phyloP scores from a whole-genome alignment of 2,113 vertebrate genomes.

The Forbesichthys agassizii region DNA sequence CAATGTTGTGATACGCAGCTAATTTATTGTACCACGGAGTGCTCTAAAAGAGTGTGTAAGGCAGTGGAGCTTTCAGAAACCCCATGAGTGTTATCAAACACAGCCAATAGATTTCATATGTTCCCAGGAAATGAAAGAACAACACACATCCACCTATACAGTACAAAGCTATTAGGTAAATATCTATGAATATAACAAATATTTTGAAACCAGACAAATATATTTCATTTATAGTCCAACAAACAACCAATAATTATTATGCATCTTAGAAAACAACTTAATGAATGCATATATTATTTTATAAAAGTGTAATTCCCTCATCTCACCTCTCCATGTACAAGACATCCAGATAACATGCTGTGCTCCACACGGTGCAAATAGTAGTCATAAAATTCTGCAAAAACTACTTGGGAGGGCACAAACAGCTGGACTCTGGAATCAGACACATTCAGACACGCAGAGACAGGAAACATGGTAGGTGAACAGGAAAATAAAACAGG shows the following conservation, averaged over 20 bases:
- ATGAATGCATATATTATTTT: too few species aligned
- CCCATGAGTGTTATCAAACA: neutral
- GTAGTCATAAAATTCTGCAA: slow-evolving; percentile 77
- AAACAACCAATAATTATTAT: slow-evolving; percentile 10
- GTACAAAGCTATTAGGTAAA: neutral
- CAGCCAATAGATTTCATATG: too few species aligned
- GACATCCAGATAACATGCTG: slow-evolving; percentile 72
- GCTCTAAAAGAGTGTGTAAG: neutral
- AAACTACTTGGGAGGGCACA: slow-evolving; percentile 76
- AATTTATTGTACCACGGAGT: neutral
- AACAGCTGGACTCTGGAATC: slow-evolving; percentile 73
- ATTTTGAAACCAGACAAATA: neutral
- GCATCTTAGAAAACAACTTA: neutral
- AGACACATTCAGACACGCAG: slow-evolving; percentile 70
- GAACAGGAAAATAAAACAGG: slow-evolving; percentile 4
- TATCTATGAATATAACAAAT: neutral
- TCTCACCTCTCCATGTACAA: slow-evolving; percentile 3
- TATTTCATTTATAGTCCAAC: neutral
- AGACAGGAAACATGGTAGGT: slow-evolving; percentile 51
- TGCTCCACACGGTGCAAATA: slow-evolving; percentile 74
- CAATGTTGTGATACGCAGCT: neutral
- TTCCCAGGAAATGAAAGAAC: too few species aligned
- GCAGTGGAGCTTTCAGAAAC: neutral
- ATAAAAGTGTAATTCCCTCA: neutral
- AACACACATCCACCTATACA: neutral